These are phyloP conservation scores for human DNA, from an alignment of 2,113 vertebrate genomes.

Conservation along the genomic window DNA sequence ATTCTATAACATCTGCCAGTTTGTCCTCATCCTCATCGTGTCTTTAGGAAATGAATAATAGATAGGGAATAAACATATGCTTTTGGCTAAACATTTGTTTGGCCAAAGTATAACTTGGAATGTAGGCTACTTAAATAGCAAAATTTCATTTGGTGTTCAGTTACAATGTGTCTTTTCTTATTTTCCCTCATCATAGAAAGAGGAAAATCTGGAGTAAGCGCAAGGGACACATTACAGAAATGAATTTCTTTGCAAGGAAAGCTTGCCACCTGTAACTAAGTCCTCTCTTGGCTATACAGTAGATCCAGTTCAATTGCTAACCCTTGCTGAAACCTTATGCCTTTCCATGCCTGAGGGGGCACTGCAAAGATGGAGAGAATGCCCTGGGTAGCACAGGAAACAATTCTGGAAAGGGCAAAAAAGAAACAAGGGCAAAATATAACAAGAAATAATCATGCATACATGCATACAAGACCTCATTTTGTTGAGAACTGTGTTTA, in stretches of 20 bases:
- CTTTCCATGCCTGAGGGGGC: constrained; percentile 19
- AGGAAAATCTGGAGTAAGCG: not conserved
- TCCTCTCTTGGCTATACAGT: not conserved
- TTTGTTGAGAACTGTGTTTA: constrained; percentile 1
- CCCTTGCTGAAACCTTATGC: not conserved
- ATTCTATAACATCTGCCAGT: not conserved
- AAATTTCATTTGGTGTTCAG: not conserved
- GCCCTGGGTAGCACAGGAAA: not conserved
- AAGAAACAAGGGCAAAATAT: not conserved
- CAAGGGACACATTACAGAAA: not conserved
- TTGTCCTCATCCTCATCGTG: not conserved
- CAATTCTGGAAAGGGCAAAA: not conserved
- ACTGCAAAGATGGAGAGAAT: constrained; percentile 6
- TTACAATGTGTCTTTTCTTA: not conserved
- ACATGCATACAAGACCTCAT: not conserved
- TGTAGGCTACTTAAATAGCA: not conserved
- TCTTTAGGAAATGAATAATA: not conserved
- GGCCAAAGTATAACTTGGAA: constrained; percentile 8
- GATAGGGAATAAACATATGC: not conserved
- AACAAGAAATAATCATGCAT: not conserved
- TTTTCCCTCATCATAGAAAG: not conserved
- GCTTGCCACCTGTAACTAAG: constrained; percentile 44
- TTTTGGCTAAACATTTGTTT: not conserved
- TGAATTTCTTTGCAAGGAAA: not conserved
- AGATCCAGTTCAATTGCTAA: constrained; percentile 11